A percentile compares a stretch with the other conserved stretches of the same genome.
Evolutionary conservation across 1,140 invertebrate species (phyloP).

Genomic region (Protaetia brevitarsis): DNA sequence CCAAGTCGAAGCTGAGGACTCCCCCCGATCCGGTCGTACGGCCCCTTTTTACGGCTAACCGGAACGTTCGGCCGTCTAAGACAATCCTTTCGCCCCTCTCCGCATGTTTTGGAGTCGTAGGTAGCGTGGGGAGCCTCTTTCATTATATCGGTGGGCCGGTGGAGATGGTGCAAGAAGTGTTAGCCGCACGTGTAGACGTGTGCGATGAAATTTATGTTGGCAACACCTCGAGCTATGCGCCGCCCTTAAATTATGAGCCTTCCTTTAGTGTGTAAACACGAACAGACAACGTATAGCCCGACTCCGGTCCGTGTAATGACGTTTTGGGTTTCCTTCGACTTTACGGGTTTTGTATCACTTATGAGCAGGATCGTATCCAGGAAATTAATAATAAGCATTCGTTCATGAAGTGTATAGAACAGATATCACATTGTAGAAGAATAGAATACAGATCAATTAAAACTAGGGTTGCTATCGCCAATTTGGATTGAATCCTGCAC

Average conservation of each 20-base stretch:
- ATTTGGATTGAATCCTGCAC: too few relatives aligned
- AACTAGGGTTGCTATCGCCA: too few relatives aligned
- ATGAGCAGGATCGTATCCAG: not conserved
- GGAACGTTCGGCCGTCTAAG: conserved; percentile 1
- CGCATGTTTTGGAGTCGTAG: not conserved
- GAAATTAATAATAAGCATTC: not conserved
- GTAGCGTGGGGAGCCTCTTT: not conserved
- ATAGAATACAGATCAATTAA: too few relatives aligned
- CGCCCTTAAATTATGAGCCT: not conserved
- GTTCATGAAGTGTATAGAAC: too few relatives aligned
- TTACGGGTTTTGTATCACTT: not conserved
- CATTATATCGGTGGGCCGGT: conserved; percentile 12
- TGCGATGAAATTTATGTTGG: conserved; percentile 17
- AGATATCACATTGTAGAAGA: too few relatives aligned
- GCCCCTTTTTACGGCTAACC: conserved; percentile 12
- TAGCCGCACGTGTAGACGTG: conserved; percentile 2
- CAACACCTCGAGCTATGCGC: not conserved
- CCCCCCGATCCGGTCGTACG: not conserved
- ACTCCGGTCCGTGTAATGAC: too few relatives aligned
- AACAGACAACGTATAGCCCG: not conserved
- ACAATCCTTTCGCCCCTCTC: not conserved
- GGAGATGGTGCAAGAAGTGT: conserved; percentile 7
- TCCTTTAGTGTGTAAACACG: not conserved
- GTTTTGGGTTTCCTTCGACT: not conserved
- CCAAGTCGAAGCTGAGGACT: not conserved